Conservation (phyloP, 2,888 invertebrate species). For the Polymixis lichenea region DNA sequence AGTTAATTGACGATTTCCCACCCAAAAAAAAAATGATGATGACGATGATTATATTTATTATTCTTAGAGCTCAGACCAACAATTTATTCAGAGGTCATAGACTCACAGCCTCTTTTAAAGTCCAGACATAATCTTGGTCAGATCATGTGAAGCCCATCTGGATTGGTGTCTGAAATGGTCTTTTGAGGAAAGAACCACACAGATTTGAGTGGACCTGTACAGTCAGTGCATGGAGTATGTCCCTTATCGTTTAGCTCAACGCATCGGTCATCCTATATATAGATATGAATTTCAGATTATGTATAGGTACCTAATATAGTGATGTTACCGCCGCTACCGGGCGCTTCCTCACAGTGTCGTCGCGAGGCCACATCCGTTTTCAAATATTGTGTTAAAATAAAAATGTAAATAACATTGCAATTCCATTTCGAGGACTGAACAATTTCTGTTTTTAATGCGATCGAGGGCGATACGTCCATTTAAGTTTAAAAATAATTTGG, state of each 20-base stretch:
- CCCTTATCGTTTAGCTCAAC: neutral
- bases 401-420: slow-evolving; percentile 74
- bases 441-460: slow-evolving; percentile 70
- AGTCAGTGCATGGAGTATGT: neutral
- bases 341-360: slow-evolving; percentile 66
- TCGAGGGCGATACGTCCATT: slow-evolving; percentile 62
- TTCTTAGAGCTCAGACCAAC: too few species aligned
- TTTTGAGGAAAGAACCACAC: neutral
- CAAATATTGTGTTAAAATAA: slow-evolving; percentile 70
- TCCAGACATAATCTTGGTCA: neutral
- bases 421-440: slow-evolving; percentile 70
- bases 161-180: too few species aligned
- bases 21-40: too few species aligned
- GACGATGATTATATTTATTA: neutral
- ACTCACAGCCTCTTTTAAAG: neutral
- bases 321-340: neutral
- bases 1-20: too few species aligned
- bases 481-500: slow-evolving; percentile 40
- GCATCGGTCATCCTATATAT: too few species aligned
- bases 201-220: neutral
- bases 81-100: too few species aligned
- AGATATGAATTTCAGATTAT: slow-evolving; percentile 2
- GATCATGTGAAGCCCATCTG: too few species aligned
- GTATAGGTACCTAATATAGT: neutral
- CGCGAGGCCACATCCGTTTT: slow-evolving; percentile 72